Evolutionary conservation across 2,888 invertebrate species (phyloP), one percentile per base, ranked within the genome.

Genomic region (Cyclophora albipunctata): DNA sequence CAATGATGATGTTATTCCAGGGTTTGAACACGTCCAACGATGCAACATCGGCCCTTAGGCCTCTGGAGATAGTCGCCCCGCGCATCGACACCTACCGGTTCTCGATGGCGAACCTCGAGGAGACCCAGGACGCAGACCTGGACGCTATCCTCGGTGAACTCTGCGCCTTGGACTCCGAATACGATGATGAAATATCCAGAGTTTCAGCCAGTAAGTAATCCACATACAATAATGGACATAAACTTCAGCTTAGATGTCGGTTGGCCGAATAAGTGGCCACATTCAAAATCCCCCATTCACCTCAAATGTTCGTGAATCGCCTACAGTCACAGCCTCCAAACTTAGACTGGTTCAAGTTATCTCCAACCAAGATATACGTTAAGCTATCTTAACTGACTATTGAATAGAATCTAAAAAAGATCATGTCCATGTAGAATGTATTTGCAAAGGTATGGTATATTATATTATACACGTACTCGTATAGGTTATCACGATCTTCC

Each of bases 131-230:
- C 84, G 96, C 97, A 47, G 98, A 99, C 85, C 90, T 99, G 78
- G 98, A 99, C 81, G 98, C 98, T 51, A 98, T 99, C 67, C 91
- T 99, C 54, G 98, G 97, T 42, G 98, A 99, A 79, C 91, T 99
- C 49, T 97, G 96, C 81, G 96, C 98, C 48, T 91, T 99, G 63
- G 98, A 98, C 81, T 89, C 90, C 2, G 91, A 91, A 59, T 91
- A 90, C 64, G 91, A 91, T 60, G 89, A 90, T 57, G 91, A 92
- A 72, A 78, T 88, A 64, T 82, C 85, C 6, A 77, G 85, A 63
- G 84, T 86, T 2, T 81, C 86, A 35, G 64, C 85, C 45, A 83
- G 87, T 87, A 65, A 69, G 69, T 53, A 20, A 33, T 45, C 7
- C 7, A 47, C 20, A 20, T 20, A 20, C 20, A 20, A 20, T 20